A percentile compares a stretch with the other conserved stretches of the same genome.
phyloP scores from a whole-genome alignment of 2,888 invertebrate species.

The Drosophila aldrichi region DNA sequence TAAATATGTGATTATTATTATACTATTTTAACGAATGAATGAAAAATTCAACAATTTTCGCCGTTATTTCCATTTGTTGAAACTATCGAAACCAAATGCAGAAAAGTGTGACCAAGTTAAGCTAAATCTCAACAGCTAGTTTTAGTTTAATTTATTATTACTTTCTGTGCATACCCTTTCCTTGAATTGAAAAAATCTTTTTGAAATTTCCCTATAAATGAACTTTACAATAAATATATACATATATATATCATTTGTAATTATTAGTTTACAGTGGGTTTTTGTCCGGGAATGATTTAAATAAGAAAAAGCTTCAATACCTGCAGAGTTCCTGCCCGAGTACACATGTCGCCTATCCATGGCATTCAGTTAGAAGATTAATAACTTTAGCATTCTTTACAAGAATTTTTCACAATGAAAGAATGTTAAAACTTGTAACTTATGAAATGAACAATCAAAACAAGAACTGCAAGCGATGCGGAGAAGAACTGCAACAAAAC shows the following conservation, averaged over 20 bases:
- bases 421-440: slow-evolving; percentile 13
- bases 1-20: not conserved
- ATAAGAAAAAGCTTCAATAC: slow-evolving; percentile 27
- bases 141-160: not conserved
- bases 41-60: not conserved
- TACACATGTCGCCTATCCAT: slow-evolving; percentile 60
- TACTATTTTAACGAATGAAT: not conserved
- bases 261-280: not conserved
- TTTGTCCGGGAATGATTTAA: not conserved
- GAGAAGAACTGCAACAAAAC: slow-evolving; percentile 52
- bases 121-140: no score
- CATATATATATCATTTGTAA: not conserved
- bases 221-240: not conserved
- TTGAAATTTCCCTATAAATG: not conserved
- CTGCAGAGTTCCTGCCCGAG: slow-evolving; percentile 53
- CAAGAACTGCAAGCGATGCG: slow-evolving; percentile 48
- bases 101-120: slow-evolving; percentile 20
- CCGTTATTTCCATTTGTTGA: not conserved
- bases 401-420: slow-evolving; percentile 8
- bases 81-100: slow-evolving; percentile 12
- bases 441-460: slow-evolving; percentile 54
- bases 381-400: not conserved
- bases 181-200: not conserved
- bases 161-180: slow-evolving; percentile 15
- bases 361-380: slow-evolving; percentile 5